Evolutionary conservation across 2,888 invertebrate species (phyloP).

Genomic region (Pocota personata): DNA sequence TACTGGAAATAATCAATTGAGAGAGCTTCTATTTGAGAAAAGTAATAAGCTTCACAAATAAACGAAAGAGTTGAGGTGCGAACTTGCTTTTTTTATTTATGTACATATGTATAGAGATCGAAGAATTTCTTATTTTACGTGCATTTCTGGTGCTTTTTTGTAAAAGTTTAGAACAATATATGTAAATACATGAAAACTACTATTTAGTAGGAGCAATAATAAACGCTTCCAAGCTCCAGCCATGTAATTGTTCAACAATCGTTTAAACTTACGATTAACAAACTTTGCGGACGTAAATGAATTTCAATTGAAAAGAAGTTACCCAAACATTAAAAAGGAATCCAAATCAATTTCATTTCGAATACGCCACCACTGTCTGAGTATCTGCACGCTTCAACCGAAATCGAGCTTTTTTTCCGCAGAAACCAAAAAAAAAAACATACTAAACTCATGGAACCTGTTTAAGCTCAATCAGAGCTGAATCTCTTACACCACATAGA

Average conservation of each 20-base stretch:
- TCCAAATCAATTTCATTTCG: not conserved
- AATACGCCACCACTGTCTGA: slow-evolving; percentile 20
- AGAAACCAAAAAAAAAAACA: slow-evolving; percentile 33
- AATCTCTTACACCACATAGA: slow-evolving; percentile 47
- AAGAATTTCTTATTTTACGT: too few species aligned
- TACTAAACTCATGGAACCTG: slow-evolving; percentile 56
- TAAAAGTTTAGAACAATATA: too few species aligned
- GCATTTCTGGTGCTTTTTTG: too few species aligned
- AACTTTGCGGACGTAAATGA: too few species aligned
- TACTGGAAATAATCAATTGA: too few species aligned
- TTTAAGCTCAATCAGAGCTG: slow-evolving; percentile 55
- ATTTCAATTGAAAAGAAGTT: not conserved
- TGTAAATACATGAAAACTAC: too few species aligned
- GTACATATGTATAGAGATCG: too few species aligned
- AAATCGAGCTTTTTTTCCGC: slow-evolving; percentile 47
- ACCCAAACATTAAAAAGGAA: not conserved
- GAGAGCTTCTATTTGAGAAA: too few species aligned
- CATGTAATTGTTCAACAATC: too few species aligned
- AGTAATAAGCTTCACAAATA: not conserved
- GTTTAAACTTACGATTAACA: too few species aligned
- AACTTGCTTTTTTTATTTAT: not conserved
- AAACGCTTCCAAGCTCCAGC: too few species aligned
- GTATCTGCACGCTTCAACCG: not conserved
- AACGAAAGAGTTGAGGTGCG: slow-evolving; percentile 47
- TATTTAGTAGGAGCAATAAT: too few species aligned